Percentiles rank a stretch among this genome's conserved stretches.
These are phyloP conservation scores for Gallinago solitaria DNA, from an alignment of 2,797 vertebrate genomes.

Conservation along the genomic window DNA sequence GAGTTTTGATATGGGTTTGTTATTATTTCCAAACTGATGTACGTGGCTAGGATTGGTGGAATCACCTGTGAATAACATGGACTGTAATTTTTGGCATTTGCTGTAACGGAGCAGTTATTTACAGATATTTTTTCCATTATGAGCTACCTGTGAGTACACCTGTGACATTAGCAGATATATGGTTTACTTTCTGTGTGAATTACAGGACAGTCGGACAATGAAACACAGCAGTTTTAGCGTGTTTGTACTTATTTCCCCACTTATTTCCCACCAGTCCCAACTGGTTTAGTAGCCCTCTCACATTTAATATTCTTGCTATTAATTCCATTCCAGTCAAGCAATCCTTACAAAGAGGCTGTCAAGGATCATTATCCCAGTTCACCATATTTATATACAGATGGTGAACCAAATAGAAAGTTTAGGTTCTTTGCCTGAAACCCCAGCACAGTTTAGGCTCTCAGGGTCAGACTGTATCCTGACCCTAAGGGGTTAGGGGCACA, in stretches of 20 bases:
- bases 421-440: not conserved
- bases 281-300: not conserved
- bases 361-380: not conserved
- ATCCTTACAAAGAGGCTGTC: not conserved
- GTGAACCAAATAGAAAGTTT: not conserved
- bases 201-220: constrained; percentile 14
- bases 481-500: accelerated
- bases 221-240: not conserved
- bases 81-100: constrained; percentile 48
- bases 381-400: not conserved
- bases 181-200: constrained; percentile 13
- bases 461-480: not conserved
- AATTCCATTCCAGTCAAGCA: not conserved
- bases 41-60: not conserved
- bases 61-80: not conserved
- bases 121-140: constrained; percentile 41
- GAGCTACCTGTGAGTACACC: constrained; percentile 28
- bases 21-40: not conserved
- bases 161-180: constrained; percentile 34
- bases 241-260: not conserved
- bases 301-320: not conserved
- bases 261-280: not conserved
- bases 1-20: not conserved
- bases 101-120: constrained; percentile 52
- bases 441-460: not conserved